phyloP scores from a whole-genome alignment of 2,888 invertebrate genomes.

The Cryptocephalus moraei region DNA sequence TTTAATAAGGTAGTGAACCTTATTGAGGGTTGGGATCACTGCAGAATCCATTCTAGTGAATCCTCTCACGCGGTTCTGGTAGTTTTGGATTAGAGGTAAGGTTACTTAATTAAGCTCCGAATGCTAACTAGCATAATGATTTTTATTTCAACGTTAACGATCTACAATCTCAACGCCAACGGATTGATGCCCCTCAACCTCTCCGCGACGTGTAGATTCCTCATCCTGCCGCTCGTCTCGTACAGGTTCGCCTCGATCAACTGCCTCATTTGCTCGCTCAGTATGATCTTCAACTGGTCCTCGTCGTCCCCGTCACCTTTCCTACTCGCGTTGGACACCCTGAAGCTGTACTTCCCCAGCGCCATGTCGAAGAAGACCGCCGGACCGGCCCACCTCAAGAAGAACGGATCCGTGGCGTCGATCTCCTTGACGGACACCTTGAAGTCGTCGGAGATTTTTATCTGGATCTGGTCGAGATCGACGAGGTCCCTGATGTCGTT shows the following conservation, averaged over 20 bases:
- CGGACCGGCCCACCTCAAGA: constrained; percentile 14
- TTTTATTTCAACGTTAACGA: no score
- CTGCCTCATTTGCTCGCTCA: constrained; percentile 4
- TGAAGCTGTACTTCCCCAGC: constrained; percentile 12
- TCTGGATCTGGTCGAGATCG: constrained; percentile 11
- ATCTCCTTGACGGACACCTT: constrained; percentile 11
- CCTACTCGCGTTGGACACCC: not conserved
- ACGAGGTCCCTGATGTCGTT: constrained; percentile 13
- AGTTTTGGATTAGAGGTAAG: no score
- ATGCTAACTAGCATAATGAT: no score
- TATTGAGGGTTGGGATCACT: no score
- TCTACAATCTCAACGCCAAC: not conserved
- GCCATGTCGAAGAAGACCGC: constrained; percentile 17
- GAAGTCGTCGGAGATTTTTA: constrained; percentile 10
- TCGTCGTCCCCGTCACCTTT: not conserved
- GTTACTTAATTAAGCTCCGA: no score
- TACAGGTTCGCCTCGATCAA: not conserved
- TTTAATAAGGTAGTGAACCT: no score
- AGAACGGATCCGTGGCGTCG: constrained; percentile 11
- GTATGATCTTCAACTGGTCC: constrained; percentile 7
- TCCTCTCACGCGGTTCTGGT: no score
- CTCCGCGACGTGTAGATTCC: not conserved
- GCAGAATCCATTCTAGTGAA: no score
- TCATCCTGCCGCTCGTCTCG: not conserved
- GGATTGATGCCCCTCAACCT: constrained; percentile 9